Conservation (phyloP, 2,888 invertebrate species). For the Opisthograptis luteolata region DNA sequence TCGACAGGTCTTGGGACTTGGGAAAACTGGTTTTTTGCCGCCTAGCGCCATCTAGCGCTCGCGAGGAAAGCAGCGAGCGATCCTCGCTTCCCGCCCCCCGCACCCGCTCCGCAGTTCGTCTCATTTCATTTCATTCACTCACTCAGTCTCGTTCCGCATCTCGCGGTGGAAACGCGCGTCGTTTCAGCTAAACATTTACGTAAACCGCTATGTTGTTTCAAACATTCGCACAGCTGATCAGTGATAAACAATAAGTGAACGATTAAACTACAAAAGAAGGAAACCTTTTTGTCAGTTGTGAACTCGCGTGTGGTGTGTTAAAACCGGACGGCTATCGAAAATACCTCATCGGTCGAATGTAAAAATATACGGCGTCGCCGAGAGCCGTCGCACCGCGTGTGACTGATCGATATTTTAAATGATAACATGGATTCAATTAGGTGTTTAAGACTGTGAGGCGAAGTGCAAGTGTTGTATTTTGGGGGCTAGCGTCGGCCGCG, state of each 20-base stretch:
- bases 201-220: constrained; percentile 74
- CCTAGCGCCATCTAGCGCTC: constrained; percentile 68
- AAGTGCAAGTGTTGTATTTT: constrained; percentile 56
- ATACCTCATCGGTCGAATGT: constrained; percentile 74
- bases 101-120: constrained; percentile 44
- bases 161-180: constrained; percentile 44
- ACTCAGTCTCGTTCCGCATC: constrained; percentile 71
- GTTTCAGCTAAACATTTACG: constrained; percentile 40
- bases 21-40: constrained; percentile 36
- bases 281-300: constrained; percentile 31
- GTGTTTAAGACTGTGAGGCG: constrained; percentile 72
- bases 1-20: neutral
- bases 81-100: constrained; percentile 45
- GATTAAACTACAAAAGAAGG: constrained; percentile 30
- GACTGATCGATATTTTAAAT: constrained; percentile 84
- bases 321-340: constrained; percentile 61
- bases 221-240: constrained; percentile 80
- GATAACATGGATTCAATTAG: constrained; percentile 83
- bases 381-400: constrained; percentile 74
- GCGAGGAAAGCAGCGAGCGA: constrained; percentile 29
- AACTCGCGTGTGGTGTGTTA: constrained; percentile 43
- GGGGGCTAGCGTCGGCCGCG: constrained; percentile 45
- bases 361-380: constrained; percentile 80
- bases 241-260: constrained; percentile 62
- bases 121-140: constrained; percentile 67